Evolutionary conservation across 2,113 vertebrate genomes (phyloP).

Genomic region (Pterophyllum scalare): DNA sequence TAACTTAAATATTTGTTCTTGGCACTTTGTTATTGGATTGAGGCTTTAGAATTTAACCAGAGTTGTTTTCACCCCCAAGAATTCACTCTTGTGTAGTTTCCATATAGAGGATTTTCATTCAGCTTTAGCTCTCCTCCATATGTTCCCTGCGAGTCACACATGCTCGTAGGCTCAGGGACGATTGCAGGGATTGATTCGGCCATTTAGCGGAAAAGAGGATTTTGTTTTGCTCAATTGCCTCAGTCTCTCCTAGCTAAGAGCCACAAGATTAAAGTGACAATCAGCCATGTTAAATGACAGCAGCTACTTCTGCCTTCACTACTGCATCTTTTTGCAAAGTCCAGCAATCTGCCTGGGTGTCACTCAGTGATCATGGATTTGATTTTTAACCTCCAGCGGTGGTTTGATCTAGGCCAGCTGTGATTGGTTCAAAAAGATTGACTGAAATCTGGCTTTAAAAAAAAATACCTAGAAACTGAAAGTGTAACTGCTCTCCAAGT

Average conservation of each 20-base stretch:
- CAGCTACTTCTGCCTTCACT: not conserved
- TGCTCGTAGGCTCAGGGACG: not conserved
- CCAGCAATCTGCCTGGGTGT: not conserved
- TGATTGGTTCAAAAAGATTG: not conserved
- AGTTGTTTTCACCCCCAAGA: not conserved
- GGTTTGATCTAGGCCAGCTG: not conserved
- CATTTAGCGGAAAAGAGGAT: slow-evolving; percentile 22
- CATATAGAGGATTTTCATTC: not conserved
- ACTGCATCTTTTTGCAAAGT: not conserved
- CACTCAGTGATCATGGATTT: not conserved
- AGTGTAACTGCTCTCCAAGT: too few relatives aligned
- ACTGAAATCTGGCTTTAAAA: not conserved
- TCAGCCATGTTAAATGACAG: slow-evolving; percentile 38
- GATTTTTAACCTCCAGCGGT: not conserved
- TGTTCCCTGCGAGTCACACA: not conserved
- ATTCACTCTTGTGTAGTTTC: not conserved
- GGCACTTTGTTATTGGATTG: too few relatives aligned
- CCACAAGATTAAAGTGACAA: slow-evolving; percentile 35
- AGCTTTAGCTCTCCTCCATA: not conserved
- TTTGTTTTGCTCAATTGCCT: slow-evolving; percentile 38
- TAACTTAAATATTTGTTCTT: not conserved
- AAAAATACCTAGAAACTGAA: not conserved
- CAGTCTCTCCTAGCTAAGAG: slow-evolving; percentile 14
- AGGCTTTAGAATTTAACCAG: not conserved
- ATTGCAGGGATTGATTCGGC: not conserved